Base-by-base conservation (phyloP, 2,797 vertebrate species). In the Coreius guichenoti region DNA sequence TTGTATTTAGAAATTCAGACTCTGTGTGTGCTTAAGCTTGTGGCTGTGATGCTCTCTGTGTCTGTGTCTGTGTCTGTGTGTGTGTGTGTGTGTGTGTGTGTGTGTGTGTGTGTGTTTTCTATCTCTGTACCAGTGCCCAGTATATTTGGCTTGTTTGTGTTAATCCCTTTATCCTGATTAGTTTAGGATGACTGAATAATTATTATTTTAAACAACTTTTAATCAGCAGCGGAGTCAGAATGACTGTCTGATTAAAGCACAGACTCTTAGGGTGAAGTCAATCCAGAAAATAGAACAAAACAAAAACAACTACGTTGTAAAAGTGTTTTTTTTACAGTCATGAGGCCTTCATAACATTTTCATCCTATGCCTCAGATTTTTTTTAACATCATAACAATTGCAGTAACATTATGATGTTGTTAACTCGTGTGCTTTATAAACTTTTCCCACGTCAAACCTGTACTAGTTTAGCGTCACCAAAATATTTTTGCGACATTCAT, bases 161-260 rank as follows among this genome's bases (percentile, higher is more conserved):
- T 90, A 90, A 91, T 89, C 88, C 70, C 87, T 87, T 90, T 89
- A 87, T 74, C 70, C 54, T 83, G 76, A 90, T 89, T 88, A 87
- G 72, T 78, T 58, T 81, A 43, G 36, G 65, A 79, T 76, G 80
- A 69, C 84, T 78, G 63, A 87, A 86, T 83, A 84, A 68, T 43
- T 56, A 65, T 84, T 58, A 45, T 90, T 88, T 83, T 54, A 26
- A 33, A 74, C 16, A 82, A 36, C 56, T n/a, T 75, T n/a, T 67
- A 80, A 73, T 63, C 16, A 77, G 79, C 13, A 39, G 8, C 21
- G 58, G 69, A 74, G 70, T 82, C 69, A 45, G 54, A 83, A 17
- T 36, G 29, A n/a, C 14, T 36, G 65, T 69, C 31, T 39, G 43
- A 80, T 47, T 54, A 81, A 81, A 23, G 54, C 9, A 43, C 17